A percentile compares a stretch with the other conserved stretches of the same genome.
phyloP scores from a whole-genome alignment of 2,113 vertebrate species.

The Seriola dumerili region DNA sequence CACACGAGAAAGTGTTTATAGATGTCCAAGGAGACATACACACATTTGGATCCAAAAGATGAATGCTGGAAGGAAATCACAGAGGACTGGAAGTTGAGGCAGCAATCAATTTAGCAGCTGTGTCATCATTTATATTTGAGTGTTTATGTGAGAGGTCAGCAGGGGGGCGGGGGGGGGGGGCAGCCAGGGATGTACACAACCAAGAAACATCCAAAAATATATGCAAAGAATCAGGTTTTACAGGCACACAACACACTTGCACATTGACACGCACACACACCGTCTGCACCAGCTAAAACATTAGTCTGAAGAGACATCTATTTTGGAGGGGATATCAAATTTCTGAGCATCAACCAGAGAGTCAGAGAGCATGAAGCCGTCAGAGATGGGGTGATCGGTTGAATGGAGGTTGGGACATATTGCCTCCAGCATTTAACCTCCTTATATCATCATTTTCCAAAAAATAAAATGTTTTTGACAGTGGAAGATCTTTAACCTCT shows the following conservation, averaged over 20 bases:
- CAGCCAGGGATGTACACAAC: neutral
- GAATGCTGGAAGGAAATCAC: constrained; percentile 23
- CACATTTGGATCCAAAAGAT: constrained; percentile 20
- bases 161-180: neutral
- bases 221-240: constrained; percentile 17
- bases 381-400: constrained; percentile 44
- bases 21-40: neutral
- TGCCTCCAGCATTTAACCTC: constrained; percentile 31
- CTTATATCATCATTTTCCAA: neutral
- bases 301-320: constrained; percentile 54
- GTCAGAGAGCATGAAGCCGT: constrained; percentile 48
- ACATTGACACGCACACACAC: constrained; percentile 1
- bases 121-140: constrained; percentile 33
- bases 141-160: neutral
- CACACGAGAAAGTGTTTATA: neutral
- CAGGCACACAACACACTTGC: neutral
- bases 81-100: neutral
- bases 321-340: constrained; percentile 60
- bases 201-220: constrained; percentile 30
- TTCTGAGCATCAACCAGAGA: constrained; percentile 48
- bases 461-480: neutral
- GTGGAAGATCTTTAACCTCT: neutral
- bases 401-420: constrained; percentile 23
- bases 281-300: constrained; percentile 40
- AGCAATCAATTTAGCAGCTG: constrained; percentile 14